Evolutionary conservation across 2,113 vertebrate species (phyloP).

Genomic region (Caretta caretta): DNA sequence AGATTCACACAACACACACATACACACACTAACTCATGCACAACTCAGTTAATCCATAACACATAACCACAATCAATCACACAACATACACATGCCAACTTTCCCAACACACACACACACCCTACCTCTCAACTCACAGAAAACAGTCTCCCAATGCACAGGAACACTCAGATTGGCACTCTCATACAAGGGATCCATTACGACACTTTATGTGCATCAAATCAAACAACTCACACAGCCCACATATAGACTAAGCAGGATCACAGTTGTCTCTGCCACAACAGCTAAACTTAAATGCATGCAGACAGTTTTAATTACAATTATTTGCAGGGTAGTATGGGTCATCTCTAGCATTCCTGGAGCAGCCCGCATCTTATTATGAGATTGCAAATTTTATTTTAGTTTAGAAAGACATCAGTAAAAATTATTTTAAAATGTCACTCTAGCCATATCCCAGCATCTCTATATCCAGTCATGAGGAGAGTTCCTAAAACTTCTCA

Average conservation of each 20-base stretch:
- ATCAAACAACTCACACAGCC: accelerated
- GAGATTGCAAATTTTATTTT: slow-evolving; percentile 63
- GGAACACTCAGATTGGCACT: neutral
- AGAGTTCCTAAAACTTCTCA: neutral
- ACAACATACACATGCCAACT: neutral
- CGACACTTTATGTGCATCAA: neutral
- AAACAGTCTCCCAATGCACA: neutral
- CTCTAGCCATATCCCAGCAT: neutral
- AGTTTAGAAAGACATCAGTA: slow-evolving; percentile 55
- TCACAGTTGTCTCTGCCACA: neutral
- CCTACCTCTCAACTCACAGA: neutral
- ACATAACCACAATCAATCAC: neutral
- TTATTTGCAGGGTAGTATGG: neutral
- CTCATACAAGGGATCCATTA: neutral
- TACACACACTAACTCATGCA: neutral
- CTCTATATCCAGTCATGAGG: neutral
- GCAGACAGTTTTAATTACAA: neutral
- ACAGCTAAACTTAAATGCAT: accelerated
- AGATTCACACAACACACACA: neutral
- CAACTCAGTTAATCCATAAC: neutral
- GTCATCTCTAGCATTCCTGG: neutral
- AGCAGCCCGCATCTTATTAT: slow-evolving; percentile 42
- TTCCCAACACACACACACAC: neutral
- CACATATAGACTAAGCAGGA: neutral
- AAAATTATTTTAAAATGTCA: slow-evolving; percentile 44